phyloP scores from a whole-genome alignment of 2,888 invertebrate genomes.

The Nomada ruficornis region DNA sequence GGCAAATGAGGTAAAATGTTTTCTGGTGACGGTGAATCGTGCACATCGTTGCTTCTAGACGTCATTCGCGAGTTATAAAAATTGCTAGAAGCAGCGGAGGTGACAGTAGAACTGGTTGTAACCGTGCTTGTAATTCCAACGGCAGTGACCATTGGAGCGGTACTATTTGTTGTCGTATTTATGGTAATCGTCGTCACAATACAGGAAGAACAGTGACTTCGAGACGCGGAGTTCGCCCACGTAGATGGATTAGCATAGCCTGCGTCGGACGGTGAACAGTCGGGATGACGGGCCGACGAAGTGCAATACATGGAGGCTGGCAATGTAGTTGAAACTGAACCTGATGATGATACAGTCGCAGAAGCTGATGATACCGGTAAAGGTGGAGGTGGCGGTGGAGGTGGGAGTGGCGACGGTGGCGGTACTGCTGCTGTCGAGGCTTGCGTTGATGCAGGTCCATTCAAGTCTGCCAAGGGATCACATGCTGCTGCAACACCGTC shows the following conservation, averaged over 20 bases:
- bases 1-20: slow-evolving; percentile 81
- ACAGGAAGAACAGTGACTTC: slow-evolving; percentile 68
- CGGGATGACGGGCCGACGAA: slow-evolving; percentile 58
- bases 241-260: slow-evolving; percentile 49
- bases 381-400: slow-evolving; percentile 67
- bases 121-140: slow-evolving; percentile 61
- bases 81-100: slow-evolving; percentile 53
- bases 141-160: slow-evolving; percentile 51
- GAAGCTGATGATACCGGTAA: slow-evolving; percentile 46
- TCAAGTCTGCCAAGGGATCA: slow-evolving; percentile 64
- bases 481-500: slow-evolving; percentile 71
- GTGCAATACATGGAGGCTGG: slow-evolving; percentile 59
- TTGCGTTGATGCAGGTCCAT: slow-evolving; percentile 53
- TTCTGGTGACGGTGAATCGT: slow-evolving; percentile 79
- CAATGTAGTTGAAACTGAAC: slow-evolving; percentile 54
- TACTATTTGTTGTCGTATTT: slow-evolving; percentile 63
- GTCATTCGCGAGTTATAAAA: slow-evolving; percentile 67
- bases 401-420: slow-evolving; percentile 54
- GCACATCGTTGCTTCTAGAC: slow-evolving; percentile 71
- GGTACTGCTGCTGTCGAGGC: no score
- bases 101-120: slow-evolving; percentile 59
- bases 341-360: slow-evolving; percentile 49
- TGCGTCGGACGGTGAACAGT: slow-evolving; percentile 60
- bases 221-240: slow-evolving; percentile 60
- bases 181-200: slow-evolving; percentile 67